These are phyloP conservation scores for Limenitis camilla DNA, from an alignment of 2,888 invertebrate species.

Conservation along the genomic window DNA sequence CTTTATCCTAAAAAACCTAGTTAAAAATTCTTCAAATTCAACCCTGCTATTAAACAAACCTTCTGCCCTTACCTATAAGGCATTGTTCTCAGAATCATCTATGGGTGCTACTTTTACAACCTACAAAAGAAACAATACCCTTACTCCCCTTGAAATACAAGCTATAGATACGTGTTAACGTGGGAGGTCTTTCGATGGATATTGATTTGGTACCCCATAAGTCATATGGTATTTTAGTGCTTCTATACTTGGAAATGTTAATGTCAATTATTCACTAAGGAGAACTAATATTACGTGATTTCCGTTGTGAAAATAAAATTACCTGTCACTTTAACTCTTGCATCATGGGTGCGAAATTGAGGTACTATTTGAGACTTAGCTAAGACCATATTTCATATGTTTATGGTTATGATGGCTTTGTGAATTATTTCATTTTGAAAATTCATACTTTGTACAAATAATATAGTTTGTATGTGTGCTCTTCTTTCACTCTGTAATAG, in stretches of 20 bases:
- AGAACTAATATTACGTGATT: constrained; percentile 48
- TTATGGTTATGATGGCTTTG: no score
- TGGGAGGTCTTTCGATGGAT: constrained; percentile 52
- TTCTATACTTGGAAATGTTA: constrained; percentile 57
- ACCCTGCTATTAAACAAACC: constrained; percentile 7
- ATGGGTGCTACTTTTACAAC: constrained; percentile 34
- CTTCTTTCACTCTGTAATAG: no score
- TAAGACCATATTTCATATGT: no score
- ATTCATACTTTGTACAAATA: no score
- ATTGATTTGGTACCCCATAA: constrained; percentile 26
- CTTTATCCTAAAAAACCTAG: no score
- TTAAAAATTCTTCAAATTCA: neutral
- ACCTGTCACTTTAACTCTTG: constrained; percentile 23
- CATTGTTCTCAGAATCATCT: constrained; percentile 38
- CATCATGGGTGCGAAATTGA: no score
- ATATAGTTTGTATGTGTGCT: no score
- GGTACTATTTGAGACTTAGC: no score
- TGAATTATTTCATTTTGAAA: no score
- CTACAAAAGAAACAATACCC: constrained; percentile 43
- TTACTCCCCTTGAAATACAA: constrained; percentile 36
- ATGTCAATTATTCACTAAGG: constrained; percentile 38
- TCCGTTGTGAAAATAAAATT: constrained; percentile 61
- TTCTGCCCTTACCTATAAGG: constrained; percentile 18
- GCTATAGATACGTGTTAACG: constrained; percentile 37
- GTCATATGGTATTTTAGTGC: constrained; percentile 49